Evolutionary conservation across 2,888 invertebrate genomes (phyloP).

Genomic region (Acrocyrtus sp.): DNA sequence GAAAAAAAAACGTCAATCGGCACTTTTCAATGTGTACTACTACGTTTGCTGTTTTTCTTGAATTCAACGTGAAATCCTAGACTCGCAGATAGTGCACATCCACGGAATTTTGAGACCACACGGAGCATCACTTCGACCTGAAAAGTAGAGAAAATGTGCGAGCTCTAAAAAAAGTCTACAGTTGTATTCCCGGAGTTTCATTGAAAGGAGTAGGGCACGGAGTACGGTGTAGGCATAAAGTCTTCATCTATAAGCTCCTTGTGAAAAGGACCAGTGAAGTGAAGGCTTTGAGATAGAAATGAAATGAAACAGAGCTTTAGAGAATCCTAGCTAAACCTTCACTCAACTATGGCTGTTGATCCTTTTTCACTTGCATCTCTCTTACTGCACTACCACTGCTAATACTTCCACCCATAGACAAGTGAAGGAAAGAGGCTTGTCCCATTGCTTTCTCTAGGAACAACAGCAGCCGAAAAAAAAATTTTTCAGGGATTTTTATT

Average conservation of each 20-base stretch:
- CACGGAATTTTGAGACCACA: no score
- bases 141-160: no score
- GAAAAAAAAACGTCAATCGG: neutral
- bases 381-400: neutral
- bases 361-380: conserved; percentile 24
- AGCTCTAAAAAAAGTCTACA: no score
- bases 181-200: no score
- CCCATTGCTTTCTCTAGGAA: no score
- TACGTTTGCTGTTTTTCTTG: neutral
- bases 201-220: no score
- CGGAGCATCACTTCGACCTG: no score
- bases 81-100: no score
- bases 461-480: conserved; percentile 2
- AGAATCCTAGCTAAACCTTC: conserved; percentile 43
- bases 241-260: conserved; percentile 30
- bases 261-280: conserved; percentile 20
- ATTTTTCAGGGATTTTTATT: conserved; percentile 28
- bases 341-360: conserved; percentile 40
- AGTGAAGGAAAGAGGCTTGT: no score
- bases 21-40: neutral
- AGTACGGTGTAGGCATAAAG: no score
- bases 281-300: conserved; percentile 28
- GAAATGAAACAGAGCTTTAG: conserved; percentile 43
- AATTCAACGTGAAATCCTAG: no score
- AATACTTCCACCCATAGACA: neutral